Evolutionary conservation across 2,888 invertebrate species (phyloP), one percentile per base, ranked within the genome.

Genomic region (Adelognathus sp.): DNA sequence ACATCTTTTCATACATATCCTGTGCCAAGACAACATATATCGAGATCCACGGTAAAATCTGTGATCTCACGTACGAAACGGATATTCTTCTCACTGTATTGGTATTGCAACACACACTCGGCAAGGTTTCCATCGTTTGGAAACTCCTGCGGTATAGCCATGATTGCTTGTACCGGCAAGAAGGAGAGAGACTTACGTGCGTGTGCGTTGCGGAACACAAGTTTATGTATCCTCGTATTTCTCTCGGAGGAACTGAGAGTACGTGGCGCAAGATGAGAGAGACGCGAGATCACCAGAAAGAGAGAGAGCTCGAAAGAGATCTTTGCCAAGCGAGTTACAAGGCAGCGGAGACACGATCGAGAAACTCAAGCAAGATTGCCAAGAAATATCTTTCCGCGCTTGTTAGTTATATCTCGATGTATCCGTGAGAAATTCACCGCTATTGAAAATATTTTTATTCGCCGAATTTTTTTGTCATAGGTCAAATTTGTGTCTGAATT

Each of bases 291-390:
- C 6, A 27, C 24, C 33, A 31, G 63, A 9, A 33, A 31, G n/a
- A 46, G 31, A 41, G 54, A 67, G 56, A 67, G n/a, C 21, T 41
- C 39, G 64, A 71, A 71, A 64, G n/a, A n/a, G 46, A 64, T 76
- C 70, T 70, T 71, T 63, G 39, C 29, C 31, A 24, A 3, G 64
- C 16, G 50, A 29, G 39, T 24, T 64, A 21, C 58, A 36, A 31
- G 58, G 24, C 33, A 27, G 61, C 36, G 52, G 29, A 24, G 56
- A 36, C 41, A 36, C 52, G 50, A 70, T 64, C 70, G 70, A 50
- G 36, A 61, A 58, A 70, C 44, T 24, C n/a, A 39, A 56, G 54
- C 4, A 41, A 16, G 16, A 46, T 18, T 21, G 69, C 56, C 39
- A 27, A 46, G 52, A 54, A 70, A 70, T 70, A 33, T 52, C 6